Evolutionary conservation across 2,113 vertebrate species (phyloP).

Genomic region (Tragelaphus imberbis): DNA sequence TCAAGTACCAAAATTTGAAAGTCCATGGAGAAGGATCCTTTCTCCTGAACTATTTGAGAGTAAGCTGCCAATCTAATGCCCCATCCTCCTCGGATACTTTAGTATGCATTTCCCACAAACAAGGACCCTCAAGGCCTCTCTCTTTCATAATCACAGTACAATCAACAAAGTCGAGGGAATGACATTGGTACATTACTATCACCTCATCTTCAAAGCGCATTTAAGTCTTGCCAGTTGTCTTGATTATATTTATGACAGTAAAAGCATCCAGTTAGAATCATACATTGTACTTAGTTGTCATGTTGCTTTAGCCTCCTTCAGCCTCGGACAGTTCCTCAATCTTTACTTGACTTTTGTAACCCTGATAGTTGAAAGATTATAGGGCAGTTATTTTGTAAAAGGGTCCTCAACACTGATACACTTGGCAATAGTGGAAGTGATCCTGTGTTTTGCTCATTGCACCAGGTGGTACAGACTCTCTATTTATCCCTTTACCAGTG

Average conservation of each 20-base stretch:
- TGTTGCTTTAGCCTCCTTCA: background rate
- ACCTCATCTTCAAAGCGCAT: background rate
- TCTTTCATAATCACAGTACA: background rate
- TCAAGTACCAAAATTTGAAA: background rate
- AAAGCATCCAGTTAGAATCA: background rate
- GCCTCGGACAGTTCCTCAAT: background rate
- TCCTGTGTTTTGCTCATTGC: background rate
- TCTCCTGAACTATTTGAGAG: background rate
- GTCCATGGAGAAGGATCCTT: background rate
- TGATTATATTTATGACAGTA: background rate
- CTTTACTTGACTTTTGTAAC: background rate
- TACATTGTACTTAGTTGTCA: background rate
- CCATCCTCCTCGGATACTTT: background rate
- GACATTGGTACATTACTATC: background rate
- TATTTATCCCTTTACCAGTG: background rate
- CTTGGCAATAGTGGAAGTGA: background rate
- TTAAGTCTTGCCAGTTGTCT: background rate
- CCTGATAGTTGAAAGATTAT: background rate
- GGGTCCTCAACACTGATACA: background rate
- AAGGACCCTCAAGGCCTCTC: background rate
- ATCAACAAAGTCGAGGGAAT: background rate
- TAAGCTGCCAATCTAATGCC: background rate
- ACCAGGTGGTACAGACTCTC: background rate
- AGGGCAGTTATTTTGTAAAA: background rate
- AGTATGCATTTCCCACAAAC: background rate